phyloP scores from a whole-genome alignment of 2,888 invertebrate genomes.

The Rhopalosiphum nymphaeae region DNA sequence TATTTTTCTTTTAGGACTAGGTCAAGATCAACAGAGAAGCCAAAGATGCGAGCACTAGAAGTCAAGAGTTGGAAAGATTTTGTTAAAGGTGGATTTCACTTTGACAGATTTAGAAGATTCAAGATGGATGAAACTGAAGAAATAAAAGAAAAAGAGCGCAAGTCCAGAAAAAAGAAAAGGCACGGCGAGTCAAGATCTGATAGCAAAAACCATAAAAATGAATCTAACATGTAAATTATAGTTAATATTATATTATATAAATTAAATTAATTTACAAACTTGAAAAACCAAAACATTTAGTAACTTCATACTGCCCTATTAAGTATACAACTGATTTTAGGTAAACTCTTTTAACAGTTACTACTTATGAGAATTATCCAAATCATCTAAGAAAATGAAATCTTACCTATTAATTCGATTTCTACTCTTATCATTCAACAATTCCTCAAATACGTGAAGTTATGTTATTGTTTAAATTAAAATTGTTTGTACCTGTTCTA shows the following conservation, averaged over 20 bases:
- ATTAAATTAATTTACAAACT: too few relatives aligned
- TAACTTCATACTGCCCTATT: too few relatives aligned
- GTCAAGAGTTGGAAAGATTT: conserved; percentile 66
- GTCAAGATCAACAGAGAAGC: conserved; percentile 64
- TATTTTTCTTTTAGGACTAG: conserved; percentile 57
- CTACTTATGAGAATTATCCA: too few relatives aligned
- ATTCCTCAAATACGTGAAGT: too few relatives aligned
- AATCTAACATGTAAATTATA: conserved; percentile 49
- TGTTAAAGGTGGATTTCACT: conserved; percentile 61
- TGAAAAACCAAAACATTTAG: too few relatives aligned
- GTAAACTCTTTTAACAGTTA: too few relatives aligned
- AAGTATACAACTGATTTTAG: too few relatives aligned
- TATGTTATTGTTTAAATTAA: neutral
- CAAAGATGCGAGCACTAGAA: conserved; percentile 64
- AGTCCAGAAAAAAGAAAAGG: conserved; percentile 50
- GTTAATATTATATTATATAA: neutral
- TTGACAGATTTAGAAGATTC: conserved; percentile 64
- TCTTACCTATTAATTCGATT: too few relatives aligned
- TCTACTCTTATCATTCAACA: too few relatives aligned
- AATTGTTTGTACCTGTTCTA: neutral
- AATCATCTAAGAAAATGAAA: too few relatives aligned
- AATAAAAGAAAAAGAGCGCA: conserved; percentile 53
- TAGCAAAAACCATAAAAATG: conserved; percentile 37
- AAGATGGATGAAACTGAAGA: conserved; percentile 65
- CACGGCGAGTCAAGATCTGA: conserved; percentile 39